Evolutionary conservation across 2,888 invertebrate species (phyloP).

Genomic region (Resseliella maxima): DNA sequence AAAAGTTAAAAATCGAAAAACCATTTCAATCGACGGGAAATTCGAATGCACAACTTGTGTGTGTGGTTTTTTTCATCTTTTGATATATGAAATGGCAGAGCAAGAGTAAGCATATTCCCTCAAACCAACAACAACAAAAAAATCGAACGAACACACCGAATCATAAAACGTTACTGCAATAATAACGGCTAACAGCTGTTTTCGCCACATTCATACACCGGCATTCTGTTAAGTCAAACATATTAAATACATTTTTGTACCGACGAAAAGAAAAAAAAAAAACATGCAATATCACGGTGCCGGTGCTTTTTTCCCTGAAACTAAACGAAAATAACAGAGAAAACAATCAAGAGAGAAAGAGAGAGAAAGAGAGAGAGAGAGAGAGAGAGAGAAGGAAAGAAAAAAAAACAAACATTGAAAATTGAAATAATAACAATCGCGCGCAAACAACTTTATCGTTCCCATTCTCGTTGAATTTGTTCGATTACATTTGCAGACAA

Average conservation of each 20-base stretch:
- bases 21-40: conserved; percentile 45
- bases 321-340: no score
- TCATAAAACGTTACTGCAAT: conserved; percentile 9
- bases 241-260: conserved; percentile 16
- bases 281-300: conserved; percentile 30
- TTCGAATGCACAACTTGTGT: conserved; percentile 41
- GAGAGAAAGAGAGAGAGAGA: neutral
- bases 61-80: neutral
- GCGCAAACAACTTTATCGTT: conserved; percentile 6
- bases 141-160: neutral
- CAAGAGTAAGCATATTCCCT: neutral
- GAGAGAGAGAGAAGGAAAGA: neutral
- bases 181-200: conserved; percentile 53
- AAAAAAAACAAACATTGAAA: conserved; percentile 30
- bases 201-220: conserved; percentile 32
- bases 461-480: conserved; percentile 18
- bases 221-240: conserved; percentile 37
- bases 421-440: conserved; percentile 31
- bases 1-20: conserved; percentile 44
- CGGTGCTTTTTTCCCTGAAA: neutral
- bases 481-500: conserved; percentile 17
- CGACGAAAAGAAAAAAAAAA: neutral
- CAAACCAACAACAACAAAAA: neutral
- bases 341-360: neutral
- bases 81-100: neutral